Base-by-base conservation (phyloP, 1,140 invertebrate species). In the Diorhabda sublineata region DNA sequence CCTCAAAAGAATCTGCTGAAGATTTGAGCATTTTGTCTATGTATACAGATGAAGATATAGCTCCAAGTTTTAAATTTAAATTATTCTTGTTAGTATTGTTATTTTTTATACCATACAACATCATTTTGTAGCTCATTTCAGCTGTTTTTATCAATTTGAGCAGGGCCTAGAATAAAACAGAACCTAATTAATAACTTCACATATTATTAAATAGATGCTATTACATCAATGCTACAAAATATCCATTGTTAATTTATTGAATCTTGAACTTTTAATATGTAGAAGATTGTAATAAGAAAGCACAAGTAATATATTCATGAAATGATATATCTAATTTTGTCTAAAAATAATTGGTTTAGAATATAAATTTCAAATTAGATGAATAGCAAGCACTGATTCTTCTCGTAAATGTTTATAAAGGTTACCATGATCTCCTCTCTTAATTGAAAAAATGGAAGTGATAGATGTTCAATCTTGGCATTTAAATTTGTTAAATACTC, bases 401-500 rank as follows among this genome's bases (percentile, higher is more conserved):
- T 1, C 26, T 26, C 26, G 26, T 26, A 26, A 26, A 26, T 26
- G 26, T 26, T 26, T 26, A 26, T 26, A 26, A 26, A 26, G 26
- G 26, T 68, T 70, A 78, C 77, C 71, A 62, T 72, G 11, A 78
- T 75, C 68, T 78, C 78, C 67, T 78, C 78, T n/a, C 72, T 63
- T 26, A 79, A 69, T 65, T 78, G 77, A 41, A 62, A 73, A 42
- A 79, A 67, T 3, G 77, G 77, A 8, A 71, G 58, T 5, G 78
- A 74, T 60, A 79, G 69, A 62, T 78, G 70, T 59, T 74, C 73
- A 42, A 79, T 75, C 71, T 75, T 78, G 42, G 72, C 73, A 73
- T 71, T 75, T 45, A 79, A 70, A 72, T 76, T 76, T 42, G 76
- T 78, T 61, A 79, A 69, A 73, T 75, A 72, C 69, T 79, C 77